Conservation (phyloP, 2,797 vertebrate species). For the Todus mexicanus region DNA sequence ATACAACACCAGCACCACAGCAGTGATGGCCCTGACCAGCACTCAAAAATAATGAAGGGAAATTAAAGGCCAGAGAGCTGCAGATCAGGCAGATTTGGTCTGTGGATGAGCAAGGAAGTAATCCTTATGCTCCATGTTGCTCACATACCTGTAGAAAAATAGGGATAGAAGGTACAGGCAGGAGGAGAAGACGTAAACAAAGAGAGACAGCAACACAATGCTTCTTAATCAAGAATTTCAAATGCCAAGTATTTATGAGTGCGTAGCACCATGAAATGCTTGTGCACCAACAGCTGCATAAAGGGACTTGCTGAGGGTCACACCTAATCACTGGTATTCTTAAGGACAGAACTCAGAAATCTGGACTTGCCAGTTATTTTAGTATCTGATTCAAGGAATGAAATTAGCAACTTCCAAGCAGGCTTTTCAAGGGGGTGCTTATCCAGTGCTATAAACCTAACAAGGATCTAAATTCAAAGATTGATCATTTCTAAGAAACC, state of each 20-base stretch:
- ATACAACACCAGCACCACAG: background rate
- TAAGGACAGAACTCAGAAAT: background rate
- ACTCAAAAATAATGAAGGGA: background rate
- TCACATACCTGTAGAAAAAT: background rate
- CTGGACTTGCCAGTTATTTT: no score
- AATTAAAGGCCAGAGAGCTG: background rate
- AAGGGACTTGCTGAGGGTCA: background rate
- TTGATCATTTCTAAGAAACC: background rate
- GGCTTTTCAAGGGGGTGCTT: background rate
- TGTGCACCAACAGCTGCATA: background rate
- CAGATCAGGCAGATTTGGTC: background rate
- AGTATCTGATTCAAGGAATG: accelerated
- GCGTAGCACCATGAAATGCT: accelerated
- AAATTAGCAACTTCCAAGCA: background rate
- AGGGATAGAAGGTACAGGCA: no score
- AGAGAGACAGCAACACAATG: no score
- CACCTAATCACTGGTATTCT: accelerated
- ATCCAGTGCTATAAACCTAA: background rate
- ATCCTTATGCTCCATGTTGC: background rate
- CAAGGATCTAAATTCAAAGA: background rate
- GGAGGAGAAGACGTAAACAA: background rate
- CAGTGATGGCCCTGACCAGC: background rate
- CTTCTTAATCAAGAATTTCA: background rate
- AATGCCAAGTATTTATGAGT: no score
- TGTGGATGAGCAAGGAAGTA: background rate